These are phyloP conservation scores for Calliopum simillimum DNA, from an alignment of 2,888 invertebrate species.

Conservation along the genomic window DNA sequence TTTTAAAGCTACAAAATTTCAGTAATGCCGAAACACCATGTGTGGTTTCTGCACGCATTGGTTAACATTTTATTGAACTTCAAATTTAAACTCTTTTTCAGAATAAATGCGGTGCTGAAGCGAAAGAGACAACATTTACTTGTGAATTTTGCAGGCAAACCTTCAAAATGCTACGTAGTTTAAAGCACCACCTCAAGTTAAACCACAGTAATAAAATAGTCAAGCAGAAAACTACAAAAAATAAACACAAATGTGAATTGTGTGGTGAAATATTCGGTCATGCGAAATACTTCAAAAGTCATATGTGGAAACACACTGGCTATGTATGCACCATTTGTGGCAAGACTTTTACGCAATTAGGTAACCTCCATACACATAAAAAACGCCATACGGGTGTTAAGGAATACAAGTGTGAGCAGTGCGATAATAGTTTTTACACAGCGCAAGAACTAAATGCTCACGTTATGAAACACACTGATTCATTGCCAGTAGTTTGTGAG, in stretches of 20 bases:
- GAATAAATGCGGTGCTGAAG: constrained; percentile 26
- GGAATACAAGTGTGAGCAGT: constrained; percentile 58
- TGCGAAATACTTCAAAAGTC: constrained; percentile 54
- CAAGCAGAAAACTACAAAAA: constrained; percentile 30
- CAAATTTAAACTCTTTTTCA: constrained; percentile 4
- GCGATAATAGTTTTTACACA: constrained; percentile 58
- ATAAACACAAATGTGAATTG: constrained; percentile 52
- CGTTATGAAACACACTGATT: constrained; percentile 58
- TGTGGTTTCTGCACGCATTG: too few relatives aligned
- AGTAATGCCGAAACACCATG: too few relatives aligned
- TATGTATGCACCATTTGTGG: constrained; percentile 62
- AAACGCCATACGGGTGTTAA: constrained; percentile 63
- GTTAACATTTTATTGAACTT: constrained; percentile 18
- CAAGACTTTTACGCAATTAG: constrained; percentile 59
- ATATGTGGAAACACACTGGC: constrained; percentile 61
- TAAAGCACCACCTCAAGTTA: constrained; percentile 49
- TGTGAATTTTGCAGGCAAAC: constrained; percentile 56
- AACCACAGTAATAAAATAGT: not conserved
- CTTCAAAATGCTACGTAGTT: constrained; percentile 53
- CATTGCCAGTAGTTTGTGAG: constrained; percentile 60
- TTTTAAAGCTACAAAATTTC: too few relatives aligned
- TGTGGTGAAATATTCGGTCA: constrained; percentile 56
- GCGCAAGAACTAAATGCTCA: constrained; percentile 58
- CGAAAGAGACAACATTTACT: constrained; percentile 51
- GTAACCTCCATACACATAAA: constrained; percentile 61